Conservation (phyloP, 2,797 vertebrate genomes). For the Poeciliopsis infans region DNA sequence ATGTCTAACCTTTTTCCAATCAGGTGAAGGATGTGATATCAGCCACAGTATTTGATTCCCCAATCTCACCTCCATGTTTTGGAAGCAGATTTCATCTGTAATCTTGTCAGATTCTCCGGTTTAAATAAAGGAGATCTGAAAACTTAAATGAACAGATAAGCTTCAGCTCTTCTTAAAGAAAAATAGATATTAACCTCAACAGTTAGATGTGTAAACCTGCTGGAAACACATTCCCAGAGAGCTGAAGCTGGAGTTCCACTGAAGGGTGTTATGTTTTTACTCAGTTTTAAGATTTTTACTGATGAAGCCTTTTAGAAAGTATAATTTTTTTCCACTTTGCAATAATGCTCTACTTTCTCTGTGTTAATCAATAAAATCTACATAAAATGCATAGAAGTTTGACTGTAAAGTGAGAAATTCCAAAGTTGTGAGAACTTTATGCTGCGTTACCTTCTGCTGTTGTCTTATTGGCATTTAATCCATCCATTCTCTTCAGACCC, state of each 20-base stretch:
- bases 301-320: neutral
- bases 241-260: neutral
- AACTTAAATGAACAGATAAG: neutral
- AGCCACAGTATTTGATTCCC: too few relatives aligned
- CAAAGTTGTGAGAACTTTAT: neutral
- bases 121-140: neutral
- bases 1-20: too few relatives aligned
- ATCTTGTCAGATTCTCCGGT: too few relatives aligned
- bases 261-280: neutral
- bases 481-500: slow-evolving; percentile 1
- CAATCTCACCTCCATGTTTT: too few relatives aligned
- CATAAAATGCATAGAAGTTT: neutral
- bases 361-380: neutral
- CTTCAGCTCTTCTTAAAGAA: neutral
- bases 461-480: neutral
- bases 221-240: neutral
- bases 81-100: too few relatives aligned
- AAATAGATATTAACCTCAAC: neutral
- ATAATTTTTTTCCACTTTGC: neutral
- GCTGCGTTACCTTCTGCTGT: neutral
- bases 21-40: too few relatives aligned
- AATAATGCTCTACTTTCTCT: neutral
- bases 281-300: neutral
- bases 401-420: neutral
- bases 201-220: neutral